Evolutionary conservation across 1,140 invertebrate genomes (phyloP), one percentile per base, ranked within the genome.

Genomic region (Zaprionus vittiger): DNA sequence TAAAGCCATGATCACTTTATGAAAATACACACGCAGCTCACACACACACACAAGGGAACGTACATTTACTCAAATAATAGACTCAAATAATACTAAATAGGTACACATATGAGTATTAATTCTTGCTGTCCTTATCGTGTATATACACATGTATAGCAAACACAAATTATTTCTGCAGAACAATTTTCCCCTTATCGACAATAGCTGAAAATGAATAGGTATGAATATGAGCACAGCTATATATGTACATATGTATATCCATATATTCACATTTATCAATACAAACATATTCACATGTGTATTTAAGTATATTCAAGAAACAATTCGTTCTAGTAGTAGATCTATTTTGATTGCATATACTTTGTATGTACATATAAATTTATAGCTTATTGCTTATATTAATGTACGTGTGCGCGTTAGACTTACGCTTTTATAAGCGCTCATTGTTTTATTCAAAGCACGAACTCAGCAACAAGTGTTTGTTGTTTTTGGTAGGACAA

Each of bases 351-450:
- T 24, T 57, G 20, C 20, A 59, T 22, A 38, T 24, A 31, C 22
- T 41, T 52, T 14, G 22, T 26, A 61, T 22, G 24, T 76, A 37
- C 37, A 17, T 37, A 38, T 2, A 9, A 7, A 7, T 47, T 47
- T 28, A 44, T 44, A 2, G 20, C 7, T n/a, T 52, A 34, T 24
- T 55, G 17, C 12, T 49, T 41, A 54, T 26, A 61, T 22, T n/a
- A 9, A 44, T 44, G 7, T 41, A 56, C 44, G 80, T 70, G 41
- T 87, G 83, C 84, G 84, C 84, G 54, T 47, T 61, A 44, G 61
- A 89, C 83, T 83, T 89, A 89, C 84, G 70, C 69, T 15, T 75
- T 75, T 79, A 52, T 11, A 66, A 14, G 70, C 47, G 54, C 68
- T 60, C 82, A 82, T 84, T 77, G 66, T 68, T 56, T 31, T 41